Percentiles rank a stretch among this genome's conserved stretches.
phyloP scores from a whole-genome alignment of 2,797 vertebrate genomes.

The Melanogrammus aeglefinus region DNA sequence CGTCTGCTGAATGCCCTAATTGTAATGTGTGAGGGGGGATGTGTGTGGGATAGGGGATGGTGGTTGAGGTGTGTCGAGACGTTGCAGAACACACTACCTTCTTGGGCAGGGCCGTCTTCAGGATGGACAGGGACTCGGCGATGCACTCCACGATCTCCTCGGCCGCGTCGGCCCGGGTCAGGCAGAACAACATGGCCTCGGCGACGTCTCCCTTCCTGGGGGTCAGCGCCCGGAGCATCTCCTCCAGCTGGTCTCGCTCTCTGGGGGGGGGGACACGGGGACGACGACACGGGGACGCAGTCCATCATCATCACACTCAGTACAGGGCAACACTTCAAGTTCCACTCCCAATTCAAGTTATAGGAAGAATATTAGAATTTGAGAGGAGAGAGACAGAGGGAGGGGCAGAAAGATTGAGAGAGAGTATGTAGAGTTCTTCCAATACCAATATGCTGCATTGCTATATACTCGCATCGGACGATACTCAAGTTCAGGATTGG shows the following conservation, averaged over 20 bases:
- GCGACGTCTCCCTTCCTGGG: conserved; percentile 93
- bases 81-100: conserved; percentile 74
- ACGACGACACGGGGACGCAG: neutral
- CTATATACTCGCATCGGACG: no score
- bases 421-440: no score
- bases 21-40: neutral
- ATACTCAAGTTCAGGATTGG: no score
- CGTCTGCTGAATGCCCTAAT: no score
- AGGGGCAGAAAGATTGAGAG: no score
- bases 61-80: neutral
- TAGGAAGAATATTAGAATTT: no score
- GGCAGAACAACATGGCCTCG: conserved; percentile 97
- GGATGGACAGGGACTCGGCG: conserved; percentile 92
- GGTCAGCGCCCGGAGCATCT: conserved; percentile 88
- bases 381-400: no score
- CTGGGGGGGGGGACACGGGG: conserved; percentile 62
- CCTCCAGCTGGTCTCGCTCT: conserved; percentile 95
- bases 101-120: conserved; percentile 97
- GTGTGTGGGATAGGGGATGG: neutral
- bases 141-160: conserved; percentile 98
- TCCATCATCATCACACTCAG: no score
- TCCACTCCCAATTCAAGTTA: no score
- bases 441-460: no score
- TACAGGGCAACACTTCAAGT: no score
- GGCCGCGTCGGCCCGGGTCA: conserved; percentile 92